phyloP scores from a whole-genome alignment of 2,797 vertebrate genomes.

The Numenius phaeopus region DNA sequence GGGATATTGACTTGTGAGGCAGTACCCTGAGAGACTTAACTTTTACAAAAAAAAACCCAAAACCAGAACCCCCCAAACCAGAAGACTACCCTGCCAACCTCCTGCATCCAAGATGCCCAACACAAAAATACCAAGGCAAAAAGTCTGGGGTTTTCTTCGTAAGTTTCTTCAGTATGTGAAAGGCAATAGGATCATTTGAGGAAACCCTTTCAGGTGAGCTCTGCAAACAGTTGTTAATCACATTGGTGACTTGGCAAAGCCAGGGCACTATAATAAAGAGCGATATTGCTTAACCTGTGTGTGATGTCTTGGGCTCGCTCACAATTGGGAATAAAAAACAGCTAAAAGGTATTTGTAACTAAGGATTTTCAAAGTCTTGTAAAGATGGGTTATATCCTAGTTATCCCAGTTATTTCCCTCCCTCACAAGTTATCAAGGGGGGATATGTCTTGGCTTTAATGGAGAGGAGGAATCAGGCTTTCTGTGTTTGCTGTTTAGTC shows the following conservation, averaged over 20 bases:
- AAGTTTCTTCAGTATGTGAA: rapidly evolving
- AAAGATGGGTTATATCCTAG: rapidly evolving
- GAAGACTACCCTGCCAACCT: rapidly evolving
- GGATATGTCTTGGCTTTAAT: rapidly evolving
- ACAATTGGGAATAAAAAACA: background rate
- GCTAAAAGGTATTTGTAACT: background rate
- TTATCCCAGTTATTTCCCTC: background rate
- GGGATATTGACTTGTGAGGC: background rate
- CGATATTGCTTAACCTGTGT: rapidly evolving
- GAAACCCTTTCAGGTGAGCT: background rate
- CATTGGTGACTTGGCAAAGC: background rate
- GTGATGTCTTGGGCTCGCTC: rapidly evolving
- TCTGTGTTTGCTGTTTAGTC: background rate
- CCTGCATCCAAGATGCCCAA: background rate
- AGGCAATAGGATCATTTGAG: rapidly evolving
- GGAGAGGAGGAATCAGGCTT: background rate
- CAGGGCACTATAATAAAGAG: rapidly evolving
- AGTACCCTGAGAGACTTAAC: background rate
- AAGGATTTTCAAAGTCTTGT: background rate
- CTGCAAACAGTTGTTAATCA: background rate
- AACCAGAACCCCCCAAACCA: background rate
- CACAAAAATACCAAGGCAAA: background rate
- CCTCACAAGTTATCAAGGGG: too few relatives aligned
- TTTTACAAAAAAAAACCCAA: background rate
- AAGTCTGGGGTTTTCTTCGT: background rate